phyloP scores from a whole-genome alignment of 2,888 invertebrate genomes.

The Gymnocheta viridis region DNA sequence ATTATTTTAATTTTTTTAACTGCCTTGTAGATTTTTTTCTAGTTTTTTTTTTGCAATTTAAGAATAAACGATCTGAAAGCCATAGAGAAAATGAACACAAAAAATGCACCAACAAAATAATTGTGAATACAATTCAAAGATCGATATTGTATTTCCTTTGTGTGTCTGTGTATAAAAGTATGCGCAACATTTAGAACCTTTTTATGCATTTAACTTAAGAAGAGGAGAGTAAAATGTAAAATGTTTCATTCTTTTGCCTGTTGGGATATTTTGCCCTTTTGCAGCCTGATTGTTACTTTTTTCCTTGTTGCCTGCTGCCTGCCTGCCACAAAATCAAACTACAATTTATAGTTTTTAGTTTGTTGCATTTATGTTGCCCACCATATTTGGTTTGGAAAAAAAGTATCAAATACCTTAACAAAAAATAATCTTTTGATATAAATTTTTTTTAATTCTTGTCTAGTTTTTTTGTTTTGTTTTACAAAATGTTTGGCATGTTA shows the following conservation, averaged over 20 bases:
- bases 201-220: conserved; percentile 28
- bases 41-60: conserved; percentile 57
- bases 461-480: conserved; percentile 18
- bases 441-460: conserved; percentile 41
- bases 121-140: conserved; percentile 66
- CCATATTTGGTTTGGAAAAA: conserved; percentile 63
- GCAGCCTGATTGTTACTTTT: conserved; percentile 53
- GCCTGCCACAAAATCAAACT: conserved; percentile 18
- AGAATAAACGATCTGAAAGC: conserved; percentile 62
- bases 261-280: conserved; percentile 57
- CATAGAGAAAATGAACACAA: conserved; percentile 4
- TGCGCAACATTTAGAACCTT: conserved; percentile 62
- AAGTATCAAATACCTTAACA: conserved; percentile 48
- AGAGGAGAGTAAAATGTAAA: conserved; percentile 17
- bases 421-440: conserved; percentile 52
- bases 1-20: conserved; percentile 26
- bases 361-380: conserved; percentile 55
- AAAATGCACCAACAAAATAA: conserved; percentile 49
- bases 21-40: conserved; percentile 30
- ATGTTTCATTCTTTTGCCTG: conserved; percentile 26
- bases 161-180: conserved; percentile 1
- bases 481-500: conserved; percentile 47
- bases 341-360: conserved; percentile 39
- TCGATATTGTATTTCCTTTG: conserved; percentile 50
- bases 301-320: neutral